Conservation (phyloP, 2,797 vertebrate species). For the Gymnothorax javanicus region DNA sequence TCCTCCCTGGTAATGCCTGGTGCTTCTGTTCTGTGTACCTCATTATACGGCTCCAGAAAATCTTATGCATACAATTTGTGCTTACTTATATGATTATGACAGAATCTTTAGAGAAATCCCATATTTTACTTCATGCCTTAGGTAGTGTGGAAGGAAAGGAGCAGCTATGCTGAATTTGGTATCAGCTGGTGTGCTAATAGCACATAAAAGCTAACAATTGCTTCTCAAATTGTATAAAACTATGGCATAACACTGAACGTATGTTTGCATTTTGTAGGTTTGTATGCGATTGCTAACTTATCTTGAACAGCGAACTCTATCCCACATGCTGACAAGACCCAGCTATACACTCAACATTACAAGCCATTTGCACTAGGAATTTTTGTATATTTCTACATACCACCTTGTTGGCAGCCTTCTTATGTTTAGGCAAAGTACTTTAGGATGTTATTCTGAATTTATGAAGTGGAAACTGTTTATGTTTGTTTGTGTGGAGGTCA, state of each 20-base stretch:
- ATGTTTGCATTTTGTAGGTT: slow-evolving; percentile 36
- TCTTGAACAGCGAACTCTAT: slow-evolving; percentile 22
- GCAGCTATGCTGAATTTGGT: not conserved
- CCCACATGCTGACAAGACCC: not conserved
- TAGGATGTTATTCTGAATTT: not conserved
- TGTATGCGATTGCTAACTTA: slow-evolving; percentile 43
- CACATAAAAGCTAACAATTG: not conserved
- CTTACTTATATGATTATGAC: too few species aligned
- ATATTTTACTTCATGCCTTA: too few species aligned
- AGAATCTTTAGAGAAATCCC: too few species aligned
- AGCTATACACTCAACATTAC: not conserved
- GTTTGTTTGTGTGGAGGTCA: not conserved
- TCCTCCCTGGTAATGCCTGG: too few species aligned
- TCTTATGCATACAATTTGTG: too few species aligned
- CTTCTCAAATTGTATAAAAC: slow-evolving; percentile 45
- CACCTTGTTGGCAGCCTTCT: not conserved
- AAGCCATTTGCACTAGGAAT: not conserved
- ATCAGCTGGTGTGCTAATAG: not conserved
- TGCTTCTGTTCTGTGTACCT: too few species aligned
- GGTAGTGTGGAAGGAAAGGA: not conserved
- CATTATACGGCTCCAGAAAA: too few species aligned
- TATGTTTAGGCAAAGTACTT: not conserved
- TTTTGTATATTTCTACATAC: not conserved
- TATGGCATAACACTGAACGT: slow-evolving; percentile 28
- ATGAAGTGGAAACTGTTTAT: not conserved